Evolutionary conservation across 2,888 invertebrate genomes (phyloP).

Genomic region (Macaria liturata): DNA sequence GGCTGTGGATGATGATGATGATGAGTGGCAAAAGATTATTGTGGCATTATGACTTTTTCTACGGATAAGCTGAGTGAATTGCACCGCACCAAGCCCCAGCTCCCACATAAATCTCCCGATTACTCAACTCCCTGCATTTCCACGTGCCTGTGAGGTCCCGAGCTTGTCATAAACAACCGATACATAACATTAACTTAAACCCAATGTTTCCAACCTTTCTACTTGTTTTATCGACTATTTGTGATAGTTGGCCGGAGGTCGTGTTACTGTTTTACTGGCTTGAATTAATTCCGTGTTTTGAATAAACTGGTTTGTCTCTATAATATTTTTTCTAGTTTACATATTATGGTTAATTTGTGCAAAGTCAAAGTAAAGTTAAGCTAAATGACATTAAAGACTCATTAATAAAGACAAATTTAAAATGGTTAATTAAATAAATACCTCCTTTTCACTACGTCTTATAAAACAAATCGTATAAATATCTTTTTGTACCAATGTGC

Average conservation of each 20-base stretch:
- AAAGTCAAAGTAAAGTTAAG: no score
- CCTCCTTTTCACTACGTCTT: no score
- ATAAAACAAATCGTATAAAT: no score
- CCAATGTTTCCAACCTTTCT: conserved; percentile 11
- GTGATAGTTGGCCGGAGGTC: conserved; percentile 4
- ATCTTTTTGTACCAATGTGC: no score
- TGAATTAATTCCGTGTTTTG: conserved; percentile 8
- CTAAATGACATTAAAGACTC: no score
- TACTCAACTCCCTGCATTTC: conserved; percentile 31
- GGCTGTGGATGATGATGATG: no score
- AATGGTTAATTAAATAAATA: no score
- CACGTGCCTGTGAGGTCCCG: conserved; percentile 25
- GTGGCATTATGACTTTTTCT: background rate
- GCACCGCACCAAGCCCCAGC: no score
- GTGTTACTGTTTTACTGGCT: conserved; percentile 11
- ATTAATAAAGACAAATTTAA: no score
- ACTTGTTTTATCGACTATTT: conserved; percentile 14
- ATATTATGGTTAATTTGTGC: no score
- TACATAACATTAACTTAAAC: conserved; percentile 25
- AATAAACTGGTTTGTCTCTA: background rate
- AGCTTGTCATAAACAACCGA: conserved; percentile 26
- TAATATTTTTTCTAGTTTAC: no score
- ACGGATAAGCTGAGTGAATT: background rate
- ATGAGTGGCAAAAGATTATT: no score
- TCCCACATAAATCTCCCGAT: conserved; percentile 34